These are phyloP conservation scores for Trissolcus brochymenae DNA, from an alignment of 2,888 invertebrate species.

Conservation along the genomic window DNA sequence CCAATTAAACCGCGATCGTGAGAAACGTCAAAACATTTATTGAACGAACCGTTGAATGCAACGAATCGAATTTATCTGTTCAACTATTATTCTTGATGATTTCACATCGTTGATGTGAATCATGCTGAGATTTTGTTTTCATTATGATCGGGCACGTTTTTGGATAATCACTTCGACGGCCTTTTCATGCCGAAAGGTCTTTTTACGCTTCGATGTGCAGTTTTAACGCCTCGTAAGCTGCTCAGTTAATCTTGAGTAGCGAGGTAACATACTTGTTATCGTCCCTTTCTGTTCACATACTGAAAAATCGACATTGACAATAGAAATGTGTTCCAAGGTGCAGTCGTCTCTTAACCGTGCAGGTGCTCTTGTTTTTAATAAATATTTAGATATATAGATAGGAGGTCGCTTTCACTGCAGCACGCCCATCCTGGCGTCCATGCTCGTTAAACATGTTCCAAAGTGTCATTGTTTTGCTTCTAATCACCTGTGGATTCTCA, in stretches of 20 bases:
- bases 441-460: constrained; percentile 3
- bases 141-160: constrained; percentile 23
- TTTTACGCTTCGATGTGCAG: constrained; percentile 47
- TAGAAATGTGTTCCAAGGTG: constrained; percentile 15
- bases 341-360: background rate
- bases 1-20: too few species aligned
- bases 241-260: constrained; percentile 53
- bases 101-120: background rate
- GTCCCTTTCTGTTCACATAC: constrained; percentile 31
- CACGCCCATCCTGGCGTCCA: background rate
- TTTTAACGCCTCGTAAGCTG: constrained; percentile 58
- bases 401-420: background rate
- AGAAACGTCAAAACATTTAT: too few species aligned
- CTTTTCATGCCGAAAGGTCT: constrained; percentile 37
- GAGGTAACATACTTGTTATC: constrained; percentile 42
- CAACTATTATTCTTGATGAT: too few species aligned
- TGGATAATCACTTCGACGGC: constrained; percentile 38
- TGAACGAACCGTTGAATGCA: too few species aligned
- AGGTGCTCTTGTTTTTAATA: constrained; percentile 10
- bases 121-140: constrained; percentile 8
- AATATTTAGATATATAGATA: constrained; percentile 31
- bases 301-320: constrained; percentile 32
- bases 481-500: constrained; percentile 42
- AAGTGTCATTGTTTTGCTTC: constrained; percentile 20
- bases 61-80: too few species aligned